Conservation (phyloP, 1,140 invertebrate genomes). For the Andricus grossulariae region DNA sequence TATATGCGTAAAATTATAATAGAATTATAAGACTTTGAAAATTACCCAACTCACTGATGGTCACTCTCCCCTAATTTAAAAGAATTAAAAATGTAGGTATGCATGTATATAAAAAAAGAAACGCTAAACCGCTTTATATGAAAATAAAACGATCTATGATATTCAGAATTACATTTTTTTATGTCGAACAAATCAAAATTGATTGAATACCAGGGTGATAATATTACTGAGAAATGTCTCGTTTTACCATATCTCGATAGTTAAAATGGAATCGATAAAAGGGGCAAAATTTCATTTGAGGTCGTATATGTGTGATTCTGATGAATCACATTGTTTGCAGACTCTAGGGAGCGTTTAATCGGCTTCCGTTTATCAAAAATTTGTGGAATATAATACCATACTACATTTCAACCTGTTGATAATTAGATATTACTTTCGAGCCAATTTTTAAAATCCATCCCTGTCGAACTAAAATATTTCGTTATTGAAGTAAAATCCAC, state of each 20-base stretch:
- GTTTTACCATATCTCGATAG: background rate
- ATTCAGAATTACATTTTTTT: background rate
- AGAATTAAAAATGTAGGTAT: no score
- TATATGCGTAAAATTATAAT: no score
- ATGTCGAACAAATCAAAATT: background rate
- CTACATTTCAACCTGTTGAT: background rate
- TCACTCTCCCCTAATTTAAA: no score
- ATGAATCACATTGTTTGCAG: slow-evolving; percentile 23
- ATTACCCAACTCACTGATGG: no score
- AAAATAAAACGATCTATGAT: no score
- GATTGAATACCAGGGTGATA: background rate
- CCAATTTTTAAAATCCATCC: background rate
- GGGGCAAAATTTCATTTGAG: background rate
- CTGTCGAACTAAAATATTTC: background rate
- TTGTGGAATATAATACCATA: background rate
- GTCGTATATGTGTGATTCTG: slow-evolving; percentile 5
- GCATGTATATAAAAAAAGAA: no score
- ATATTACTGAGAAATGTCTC: background rate
- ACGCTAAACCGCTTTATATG: no score
- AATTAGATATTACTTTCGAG: background rate
- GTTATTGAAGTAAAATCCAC: background rate
- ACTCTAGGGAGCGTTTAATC: slow-evolving; percentile 17
- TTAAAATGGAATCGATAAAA: background rate
- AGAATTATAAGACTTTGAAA: no score
- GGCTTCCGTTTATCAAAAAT: slow-evolving; percentile 24